Base-by-base conservation (phyloP, 1,140 invertebrate species). In the Streblospio benedicti region DNA sequence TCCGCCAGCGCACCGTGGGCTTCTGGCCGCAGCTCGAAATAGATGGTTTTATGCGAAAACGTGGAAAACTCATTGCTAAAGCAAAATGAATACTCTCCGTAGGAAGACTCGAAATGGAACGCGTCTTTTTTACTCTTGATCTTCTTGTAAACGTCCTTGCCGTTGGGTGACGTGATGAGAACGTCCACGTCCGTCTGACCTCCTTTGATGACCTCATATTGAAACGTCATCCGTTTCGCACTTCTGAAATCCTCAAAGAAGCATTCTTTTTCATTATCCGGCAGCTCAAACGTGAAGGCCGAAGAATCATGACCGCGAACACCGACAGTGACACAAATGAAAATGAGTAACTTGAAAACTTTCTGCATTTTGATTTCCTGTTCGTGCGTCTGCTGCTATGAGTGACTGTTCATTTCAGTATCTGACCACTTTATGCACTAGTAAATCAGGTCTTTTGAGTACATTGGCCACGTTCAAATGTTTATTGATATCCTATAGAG, bases 61-160 rank as follows among this genome's bases (percentile, higher is more conserved):
- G 93, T 96, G 49, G 94, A 97, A 77, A 98, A 99, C 76, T 98
- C 93, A 81, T 98, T 99, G 70, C 91, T 94, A 75, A 99, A 99
- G 77, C 96, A 99, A 1, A 88, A 87, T 44, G 68, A 69, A 70
- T 93, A 95, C 5, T 88, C 82, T 62, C 91, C 90, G 65, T 82
- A 81, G 32, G 85, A 80, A 9, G 91, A 84, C 30, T 83, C 84
- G 77, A 93, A 96, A 47, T 85, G 85, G 72, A 91, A 86, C 1
- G 86, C 90, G 74, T 94, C 92, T 78, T 90, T 93, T 65, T 92
- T 90, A 66, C 85, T 87, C 78, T 91, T 93, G 4, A 88, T 80
- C 79, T 92, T 87, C 65, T 86, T 85, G 76, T 97, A 97, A 43
- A 99, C 82, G 20, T 95, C 83, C 77, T 92, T 85, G 63, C 88